Conservation (phyloP, 2,113 vertebrate genomes). For the Hymenochirus boettgeri region DNA sequence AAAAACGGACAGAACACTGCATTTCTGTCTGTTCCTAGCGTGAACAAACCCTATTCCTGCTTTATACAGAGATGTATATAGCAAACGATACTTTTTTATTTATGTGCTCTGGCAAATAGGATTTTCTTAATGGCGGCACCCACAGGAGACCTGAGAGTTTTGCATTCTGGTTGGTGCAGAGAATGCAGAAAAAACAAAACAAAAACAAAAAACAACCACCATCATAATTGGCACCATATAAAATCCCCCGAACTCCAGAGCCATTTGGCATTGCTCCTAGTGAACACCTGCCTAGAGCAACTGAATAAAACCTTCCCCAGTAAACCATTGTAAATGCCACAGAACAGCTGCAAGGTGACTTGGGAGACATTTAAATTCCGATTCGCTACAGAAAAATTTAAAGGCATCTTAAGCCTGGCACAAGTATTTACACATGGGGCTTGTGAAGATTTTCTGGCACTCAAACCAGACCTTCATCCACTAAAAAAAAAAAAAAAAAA, state of each 20-base stretch:
- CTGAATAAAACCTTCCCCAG: slow-evolving; percentile 1
- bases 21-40: no score
- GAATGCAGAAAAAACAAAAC: not conserved
- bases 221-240: not conserved
- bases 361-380: slow-evolving; percentile 4
- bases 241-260: slow-evolving; percentile 13
- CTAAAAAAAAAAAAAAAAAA: no score
- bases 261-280: slow-evolving; percentile 20
- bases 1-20: no score
- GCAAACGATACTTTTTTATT: no score
- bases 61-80: no score
- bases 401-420: slow-evolving; percentile 7
- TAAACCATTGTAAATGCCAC: slow-evolving; percentile 19
- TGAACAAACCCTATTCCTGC: no score
- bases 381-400: slow-evolving; percentile 4
- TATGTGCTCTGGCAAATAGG: no score
- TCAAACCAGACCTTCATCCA: no score
- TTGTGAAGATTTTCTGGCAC: no score
- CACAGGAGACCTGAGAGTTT: no score
- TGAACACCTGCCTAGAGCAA: slow-evolving; percentile 19
- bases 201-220: no score
- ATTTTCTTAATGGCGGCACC: no score
- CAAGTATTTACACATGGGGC: not conserved
- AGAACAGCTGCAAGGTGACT: slow-evolving; percentile 36
- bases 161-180: not conserved